Evolutionary conservation across 1,140 invertebrate species (phyloP).

Genomic region (Uloborus diversus): DNA sequence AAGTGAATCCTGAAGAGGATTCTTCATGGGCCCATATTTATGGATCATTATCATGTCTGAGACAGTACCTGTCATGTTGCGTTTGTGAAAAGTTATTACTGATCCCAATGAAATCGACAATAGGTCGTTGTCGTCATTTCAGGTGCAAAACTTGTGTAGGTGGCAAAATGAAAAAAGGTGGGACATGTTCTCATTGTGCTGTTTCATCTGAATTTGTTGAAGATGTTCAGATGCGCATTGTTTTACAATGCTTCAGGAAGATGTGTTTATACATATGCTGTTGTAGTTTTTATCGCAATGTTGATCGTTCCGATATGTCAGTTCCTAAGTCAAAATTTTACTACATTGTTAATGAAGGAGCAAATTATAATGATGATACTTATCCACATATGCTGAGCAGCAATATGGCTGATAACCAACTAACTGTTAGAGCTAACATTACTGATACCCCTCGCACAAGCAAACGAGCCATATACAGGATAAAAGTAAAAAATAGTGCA

Average conservation of each 20-base stretch:
- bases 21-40: constrained; percentile 82
- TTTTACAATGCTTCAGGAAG: constrained; percentile 88
- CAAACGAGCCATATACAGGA: constrained; percentile 8
- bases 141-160: constrained; percentile 83
- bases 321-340: constrained; percentile 77
- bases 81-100: constrained; percentile 85
- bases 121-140: constrained; percentile 86
- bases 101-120: constrained; percentile 82
- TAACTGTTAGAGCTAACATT: not conserved
- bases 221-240: constrained; percentile 80
- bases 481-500: not conserved
- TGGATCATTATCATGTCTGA: constrained; percentile 81
- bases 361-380: constrained; percentile 73
- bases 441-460: not conserved
- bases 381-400: not conserved
- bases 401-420: not conserved
- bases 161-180: constrained; percentile 83
- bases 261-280: constrained; percentile 82
- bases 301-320: constrained; percentile 67
- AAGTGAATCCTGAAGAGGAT: constrained; percentile 75
- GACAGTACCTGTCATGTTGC: constrained; percentile 86
- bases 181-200: constrained; percentile 84
- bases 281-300: constrained; percentile 74
- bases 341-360: constrained; percentile 79
- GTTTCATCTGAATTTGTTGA: constrained; percentile 83